Evolutionary conservation across 2,113 vertebrate genomes (phyloP), one percentile per base, ranked within the genome.

Genomic region (Elgaria multicarinata): DNA sequence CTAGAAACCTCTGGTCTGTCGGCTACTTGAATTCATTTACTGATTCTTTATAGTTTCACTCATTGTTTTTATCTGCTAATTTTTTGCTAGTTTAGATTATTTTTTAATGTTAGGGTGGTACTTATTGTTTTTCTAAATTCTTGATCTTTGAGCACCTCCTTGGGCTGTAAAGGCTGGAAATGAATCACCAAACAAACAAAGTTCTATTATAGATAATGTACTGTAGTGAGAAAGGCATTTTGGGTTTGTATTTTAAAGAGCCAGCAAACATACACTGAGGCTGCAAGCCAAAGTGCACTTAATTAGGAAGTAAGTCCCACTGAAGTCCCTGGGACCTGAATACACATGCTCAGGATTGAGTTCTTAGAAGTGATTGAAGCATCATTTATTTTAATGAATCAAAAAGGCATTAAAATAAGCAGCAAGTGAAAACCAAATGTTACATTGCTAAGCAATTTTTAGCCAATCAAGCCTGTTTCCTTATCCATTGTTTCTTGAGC

Each of bases 401-500:
- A 42, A 33, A 22, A 39, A 24, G 50, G 24, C n/a, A 64, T 9
- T 58, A 33, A 36, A 46, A 53, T 69, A 55, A 80, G 36, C 9
- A 31, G 2, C 71, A 46, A 28, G 0, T 39, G 44, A 62, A 33
- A 83, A 31, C 6, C 1, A 53, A 14, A 0, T 83, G 3, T 39
- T 53, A 24, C 88, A 46, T 31, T 50, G 7, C 66, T 33, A 50
- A 83, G 64, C 6, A 83, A 31, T 89, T 66, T 83, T 76, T 53
- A 83, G 64, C 31, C 22, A 42, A 78, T n/a, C 24, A 31, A 22
- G 85, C 89, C 90, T 87, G 1, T 33, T 74, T 75, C 66, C 3
- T 18, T 22, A 2, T 87, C 9, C 53, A 67, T 87, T 87, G 89
- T 20, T 86, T 77, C 79, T 85, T 93, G 3, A 84, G 75, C 72